Evolutionary conservation across 2,797 vertebrate genomes (phyloP).

Genomic region (Poecile montanus): DNA sequence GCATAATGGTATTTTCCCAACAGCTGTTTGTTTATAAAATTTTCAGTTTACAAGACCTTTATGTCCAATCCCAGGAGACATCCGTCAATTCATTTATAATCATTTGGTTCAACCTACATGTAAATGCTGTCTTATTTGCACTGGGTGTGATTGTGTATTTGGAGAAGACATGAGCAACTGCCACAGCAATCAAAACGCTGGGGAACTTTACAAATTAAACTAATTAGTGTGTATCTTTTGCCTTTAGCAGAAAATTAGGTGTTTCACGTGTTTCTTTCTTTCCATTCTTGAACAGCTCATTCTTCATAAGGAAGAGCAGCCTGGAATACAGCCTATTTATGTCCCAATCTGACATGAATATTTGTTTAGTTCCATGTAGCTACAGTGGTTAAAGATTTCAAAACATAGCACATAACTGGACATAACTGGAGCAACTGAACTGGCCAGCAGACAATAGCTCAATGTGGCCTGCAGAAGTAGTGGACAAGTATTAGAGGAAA

Average conservation of each 20-base stretch:
- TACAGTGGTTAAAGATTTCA: neutral
- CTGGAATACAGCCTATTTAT: neutral
- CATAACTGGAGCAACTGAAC: neutral
- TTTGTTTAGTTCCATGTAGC: neutral
- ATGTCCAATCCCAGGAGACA: slow-evolving; percentile 81
- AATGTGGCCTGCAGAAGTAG: neutral
- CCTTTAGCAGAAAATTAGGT: neutral
- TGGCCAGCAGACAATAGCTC: neutral
- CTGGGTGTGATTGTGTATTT: slow-evolving; percentile 21
- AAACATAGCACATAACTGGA: neutral
- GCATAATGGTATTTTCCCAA: slow-evolving; percentile 83
- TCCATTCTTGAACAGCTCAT: neutral
- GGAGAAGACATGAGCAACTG: slow-evolving; percentile 10
- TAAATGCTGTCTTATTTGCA: slow-evolving; percentile 68
- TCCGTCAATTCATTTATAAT: slow-evolving; percentile 80
- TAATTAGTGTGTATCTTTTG: slow-evolving; percentile 51
- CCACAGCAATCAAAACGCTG: slow-evolving; percentile 14
- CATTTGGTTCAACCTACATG: slow-evolving; percentile 78
- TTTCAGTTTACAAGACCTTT: slow-evolving; percentile 84
- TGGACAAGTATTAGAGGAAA: neutral
- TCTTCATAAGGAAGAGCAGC: neutral
- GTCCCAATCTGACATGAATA: neutral
- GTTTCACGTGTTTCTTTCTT: neutral
- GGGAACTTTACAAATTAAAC: slow-evolving; percentile 55
- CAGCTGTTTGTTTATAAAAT: slow-evolving; percentile 86